These are phyloP conservation scores for Pelodytes ibericus DNA, from an alignment of 2,797 vertebrate species.

Conservation along the genomic window DNA sequence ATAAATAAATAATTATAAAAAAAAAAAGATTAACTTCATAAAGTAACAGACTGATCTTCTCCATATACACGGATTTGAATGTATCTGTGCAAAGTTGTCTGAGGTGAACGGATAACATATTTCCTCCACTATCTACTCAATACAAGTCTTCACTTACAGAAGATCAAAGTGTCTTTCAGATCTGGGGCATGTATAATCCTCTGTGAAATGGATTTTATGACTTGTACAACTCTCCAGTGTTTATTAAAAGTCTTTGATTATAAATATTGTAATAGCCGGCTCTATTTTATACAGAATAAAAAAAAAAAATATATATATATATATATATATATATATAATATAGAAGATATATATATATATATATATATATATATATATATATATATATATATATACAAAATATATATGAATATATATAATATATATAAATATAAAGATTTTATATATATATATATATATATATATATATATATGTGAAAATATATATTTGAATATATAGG, in stretches of 20 bases:
- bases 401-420: too few relatives aligned
- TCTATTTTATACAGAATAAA: too few relatives aligned
- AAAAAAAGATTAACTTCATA: conserved; percentile 19
- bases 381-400: too few relatives aligned
- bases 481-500: too few relatives aligned
- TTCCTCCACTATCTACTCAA: conserved; percentile 16
- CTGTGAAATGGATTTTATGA: conserved; percentile 45
- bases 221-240: conserved; percentile 42
- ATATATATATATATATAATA: too few relatives aligned
- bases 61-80: conserved; percentile 1
- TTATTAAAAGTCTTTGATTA: conserved; percentile 47
- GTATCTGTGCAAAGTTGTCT: conserved; percentile 19
- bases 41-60: background rate
- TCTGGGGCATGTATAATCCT: conserved; percentile 52
- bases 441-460: too few relatives aligned
- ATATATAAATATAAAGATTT: too few relatives aligned
- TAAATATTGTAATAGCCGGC: conserved; percentile 29
- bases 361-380: too few relatives aligned
- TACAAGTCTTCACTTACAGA: conserved; percentile 35
- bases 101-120: conserved; percentile 39
- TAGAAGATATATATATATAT: too few relatives aligned
- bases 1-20: too few relatives aligned
- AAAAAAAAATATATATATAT: too few relatives aligned
- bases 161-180: conserved; percentile 48
- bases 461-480: too few relatives aligned